A percentile compares a stretch with the other conserved stretches of the same genome.
These are phyloP conservation scores for Neocrepidodera transversa DNA, from an alignment of 2,888 invertebrate genomes.

Conservation along the genomic window DNA sequence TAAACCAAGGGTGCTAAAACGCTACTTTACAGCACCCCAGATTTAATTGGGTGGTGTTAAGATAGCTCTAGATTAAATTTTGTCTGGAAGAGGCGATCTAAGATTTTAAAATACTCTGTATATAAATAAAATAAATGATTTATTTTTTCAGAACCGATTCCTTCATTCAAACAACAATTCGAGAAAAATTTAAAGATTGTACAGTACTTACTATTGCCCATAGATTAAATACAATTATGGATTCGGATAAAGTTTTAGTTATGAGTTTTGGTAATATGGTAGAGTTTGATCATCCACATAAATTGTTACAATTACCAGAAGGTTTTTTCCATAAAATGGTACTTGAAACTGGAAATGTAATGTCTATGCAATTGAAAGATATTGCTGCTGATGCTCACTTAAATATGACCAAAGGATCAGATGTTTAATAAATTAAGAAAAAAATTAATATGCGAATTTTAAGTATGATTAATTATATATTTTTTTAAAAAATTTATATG, in stretches of 20 bases:
- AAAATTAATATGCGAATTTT: too few species aligned
- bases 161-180: conserved; percentile 77
- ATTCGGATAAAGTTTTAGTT: conserved; percentile 74
- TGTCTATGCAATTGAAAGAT: conserved; percentile 49
- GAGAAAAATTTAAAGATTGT: conserved; percentile 74
- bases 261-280: conserved; percentile 78
- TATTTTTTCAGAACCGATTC: conserved; percentile 65
- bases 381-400: conserved; percentile 48
- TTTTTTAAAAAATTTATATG: too few species aligned
- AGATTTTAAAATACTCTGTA: too few species aligned
- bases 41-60: too few species aligned
- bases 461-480: too few species aligned
- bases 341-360: conserved; percentile 68
- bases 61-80: too few species aligned
- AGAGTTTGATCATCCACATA: conserved; percentile 80
- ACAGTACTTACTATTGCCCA: conserved; percentile 73
- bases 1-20: too few species aligned
- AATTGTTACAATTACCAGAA: conserved; percentile 66
- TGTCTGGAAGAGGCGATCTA: too few species aligned
- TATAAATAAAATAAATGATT: too few species aligned
- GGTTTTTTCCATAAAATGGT: conserved; percentile 73
- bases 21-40: too few species aligned
- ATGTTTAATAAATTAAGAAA: too few species aligned
- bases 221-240: conserved; percentile 36
- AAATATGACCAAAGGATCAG: too few species aligned